Evolutionary conservation across 2,797 vertebrate species (phyloP), one percentile per base, ranked within the genome.

Genomic region (Mus spretus): DNA sequence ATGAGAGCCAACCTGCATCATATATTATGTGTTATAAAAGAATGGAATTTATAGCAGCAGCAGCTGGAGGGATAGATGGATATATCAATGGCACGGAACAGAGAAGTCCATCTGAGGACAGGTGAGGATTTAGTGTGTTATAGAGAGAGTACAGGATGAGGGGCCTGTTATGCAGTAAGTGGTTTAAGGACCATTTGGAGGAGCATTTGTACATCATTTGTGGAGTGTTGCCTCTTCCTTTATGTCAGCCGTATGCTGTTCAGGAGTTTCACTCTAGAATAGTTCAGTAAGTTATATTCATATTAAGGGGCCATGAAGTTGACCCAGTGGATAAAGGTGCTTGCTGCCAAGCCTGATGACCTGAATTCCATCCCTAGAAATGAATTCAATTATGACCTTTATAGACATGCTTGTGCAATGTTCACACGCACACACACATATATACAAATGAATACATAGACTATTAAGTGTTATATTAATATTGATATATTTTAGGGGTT

Each of bases 1-100:
- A 98, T 95, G 94, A 92, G 90, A 85, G 92, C 77, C 90, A 75
- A 93, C 79, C 57, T 85, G 67, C 26, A 86, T 83, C 59, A 31
- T 79, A 84, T 95, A 80, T 83, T 94, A 92, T 37, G 14, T 63
- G 53, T 89, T 93, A 79, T 94, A 92, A 90, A 93, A 93, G 72
- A 86, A 55, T 77, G 59, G 75, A 77, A 95, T 95, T 95, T 95
- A 89, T 90, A 92, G 37, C 50, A 65, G 78, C 37, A 12, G 63
- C 90, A 86, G 91, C 88, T 15, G 82, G 92, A 92, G 6, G 80
- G 83, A 28, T 53, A 89, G 92, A 65, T 26, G 59, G 85, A 89
- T 80, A 59, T 85, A 87, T 89, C 63, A 87, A 28, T 95, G 86
- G 53, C 12, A 82, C 20, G 75, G 75, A 92, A 80, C 84, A 79